Evolutionary conservation across 2,113 vertebrate species (phyloP).

Genomic region (Sciurus niger): DNA sequence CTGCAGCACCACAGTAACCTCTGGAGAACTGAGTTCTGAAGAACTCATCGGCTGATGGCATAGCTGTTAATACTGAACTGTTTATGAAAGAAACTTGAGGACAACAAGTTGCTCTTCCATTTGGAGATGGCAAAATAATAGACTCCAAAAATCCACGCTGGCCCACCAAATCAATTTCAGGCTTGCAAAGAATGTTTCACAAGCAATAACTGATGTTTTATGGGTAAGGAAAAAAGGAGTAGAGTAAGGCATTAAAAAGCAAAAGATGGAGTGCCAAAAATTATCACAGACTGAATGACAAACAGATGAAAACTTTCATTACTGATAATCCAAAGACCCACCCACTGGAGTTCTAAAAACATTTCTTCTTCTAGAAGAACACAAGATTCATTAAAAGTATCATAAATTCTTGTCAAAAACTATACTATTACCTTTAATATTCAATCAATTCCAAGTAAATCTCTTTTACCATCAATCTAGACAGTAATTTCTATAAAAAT

Average conservation of each 20-base stretch:
- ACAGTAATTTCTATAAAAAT: not conserved
- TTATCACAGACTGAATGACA: not conserved
- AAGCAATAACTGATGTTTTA: not conserved
- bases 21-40: not conserved
- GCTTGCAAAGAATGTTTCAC: not conserved
- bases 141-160: not conserved
- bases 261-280: not conserved
- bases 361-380: conserved; percentile 20
- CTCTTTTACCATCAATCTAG: not conserved
- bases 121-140: not conserved
- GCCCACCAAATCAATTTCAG: not conserved
- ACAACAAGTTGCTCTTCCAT: not conserved
- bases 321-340: conserved; percentile 9
- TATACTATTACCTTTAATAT: conserved; percentile 16
- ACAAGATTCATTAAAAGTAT: conserved; percentile 48
- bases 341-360: not conserved
- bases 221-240: not conserved
- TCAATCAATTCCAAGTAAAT: conserved; percentile 44
- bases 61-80: not conserved
- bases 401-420: not conserved
- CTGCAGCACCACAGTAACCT: not conserved
- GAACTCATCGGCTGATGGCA: not conserved
- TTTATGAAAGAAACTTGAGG: not conserved
- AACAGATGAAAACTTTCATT: not conserved
- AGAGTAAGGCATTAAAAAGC: not conserved